Base-by-base conservation (phyloP, 2,113 vertebrate species). In the Plecotus auritus region DNA sequence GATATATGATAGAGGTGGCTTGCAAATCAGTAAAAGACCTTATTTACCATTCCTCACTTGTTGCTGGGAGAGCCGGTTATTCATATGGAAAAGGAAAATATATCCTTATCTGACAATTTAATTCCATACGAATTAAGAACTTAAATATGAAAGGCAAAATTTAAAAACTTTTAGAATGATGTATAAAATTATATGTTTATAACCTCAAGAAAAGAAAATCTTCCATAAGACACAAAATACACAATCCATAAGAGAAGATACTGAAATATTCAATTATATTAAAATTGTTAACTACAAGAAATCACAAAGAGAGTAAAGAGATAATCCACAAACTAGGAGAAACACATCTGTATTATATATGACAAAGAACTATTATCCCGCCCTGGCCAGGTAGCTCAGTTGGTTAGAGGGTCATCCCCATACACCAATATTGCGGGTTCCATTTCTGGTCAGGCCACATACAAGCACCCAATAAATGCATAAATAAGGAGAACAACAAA, bases 101-200 rank as follows among this genome's bases (percentile, higher is more conserved):
- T 10, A 85, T 84, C n/a, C 37, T 37, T n/a, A 81, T 45, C 16
- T 77, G 51, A 73, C 74, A 85, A 35, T n/a, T 51, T 73, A 87
- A 87, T 54, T 93, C 49, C 54, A 54, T 35, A 85, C 2, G 1
- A n/a, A 89, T 84, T 81, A 95, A 93, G 22, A 9, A 93, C 35
- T 69, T 91, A 91, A 94, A 86, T 69, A 92, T n/a, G 18, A 93
- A 94, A 95, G 40, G 22, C 37, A 88, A 96, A 88, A 64, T 37
- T 54, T 80, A 17, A 30, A 85, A 92, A 28, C 26, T 91, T 93
- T 91, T 77, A 90, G 66, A 88, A 85, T 45, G 81, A 89, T 91
- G 67, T 74, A 9, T 42, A 88, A 76, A 49, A 78, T 56, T 83
- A 12, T 77, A 94, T 47, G 13, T 87, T 85, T 87, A 77, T 77